Base-by-base conservation (phyloP, 2,888 invertebrate species). In the Zhuqinia jingwanae region DNA sequence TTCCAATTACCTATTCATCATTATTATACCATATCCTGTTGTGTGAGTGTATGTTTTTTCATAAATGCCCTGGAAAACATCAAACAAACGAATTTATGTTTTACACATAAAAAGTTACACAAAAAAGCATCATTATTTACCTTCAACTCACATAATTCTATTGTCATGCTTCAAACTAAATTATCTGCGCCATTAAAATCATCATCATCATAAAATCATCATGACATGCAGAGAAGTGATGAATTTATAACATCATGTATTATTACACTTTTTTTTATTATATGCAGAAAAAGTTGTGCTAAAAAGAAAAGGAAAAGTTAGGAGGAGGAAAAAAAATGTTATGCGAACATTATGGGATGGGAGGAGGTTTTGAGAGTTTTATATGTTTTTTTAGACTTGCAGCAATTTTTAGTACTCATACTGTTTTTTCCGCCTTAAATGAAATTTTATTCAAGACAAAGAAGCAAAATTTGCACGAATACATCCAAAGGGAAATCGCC, bases 31-130 rank as follows among this genome's bases (percentile, higher is more conserved):
- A 36, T 50, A 70, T 70, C 50, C 6, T 36, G 47, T n/a, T n/a
- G n/a, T n/a, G n/a, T n/a, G 1, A 17, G 10, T 75, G 17, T 53
- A 27, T 3, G 13, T 56, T 22, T 10, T 56, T 11, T 56, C 75
- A 11, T 75, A 36, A 56, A 75, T 36, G 30, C 75, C 56, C 56
- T 36, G 70, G 75, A 75, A 75, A 75, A 56, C 56, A 75, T 75
- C 53, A 75, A 75, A 75, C 36, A 56, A 56, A n/a, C 30, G 53
- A 75, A 75, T 75, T 36, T 22, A 75, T 30, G 15, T 75, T 30
- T 56, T 27, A 30, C 27, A 13, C 75, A 30, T 11, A n/a, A 22
- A 47, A 70, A 47, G 25, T n/a, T 15, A 6, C 25, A 25, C 47
- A 73, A 75, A 75, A 75, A 53, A 17, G 17, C 20, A 75, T 27